A percentile compares a stretch with the other conserved stretches of the same genome.
These are phyloP conservation scores for Actinostola sp. DNA, from an alignment of 92 coral and sea anemone species.

Conservation along the genomic window DNA sequence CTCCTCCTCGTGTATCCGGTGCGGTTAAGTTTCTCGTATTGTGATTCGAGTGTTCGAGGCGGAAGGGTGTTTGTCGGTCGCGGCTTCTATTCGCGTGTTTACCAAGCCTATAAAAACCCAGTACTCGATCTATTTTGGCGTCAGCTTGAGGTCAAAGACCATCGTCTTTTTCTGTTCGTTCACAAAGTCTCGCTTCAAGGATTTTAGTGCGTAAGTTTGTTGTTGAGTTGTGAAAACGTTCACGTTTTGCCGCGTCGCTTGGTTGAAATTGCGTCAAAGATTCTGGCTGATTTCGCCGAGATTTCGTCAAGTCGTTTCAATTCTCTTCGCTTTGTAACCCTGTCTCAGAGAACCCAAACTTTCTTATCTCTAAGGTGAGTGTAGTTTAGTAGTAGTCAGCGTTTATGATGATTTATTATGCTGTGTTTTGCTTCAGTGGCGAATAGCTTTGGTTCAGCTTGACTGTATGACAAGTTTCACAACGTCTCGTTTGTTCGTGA, in stretches of 20 bases:
- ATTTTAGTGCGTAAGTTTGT: background rate
- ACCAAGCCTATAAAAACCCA: background rate
- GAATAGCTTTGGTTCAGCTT: no score
- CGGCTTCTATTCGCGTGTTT: background rate
- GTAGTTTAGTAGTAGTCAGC: no score
- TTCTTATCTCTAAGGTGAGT: no score
- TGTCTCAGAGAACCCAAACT: background rate
- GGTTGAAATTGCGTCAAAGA: no score
- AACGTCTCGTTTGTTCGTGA: no score
- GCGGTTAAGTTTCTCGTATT: slow-evolving; percentile 1
- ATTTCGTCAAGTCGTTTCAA: background rate
- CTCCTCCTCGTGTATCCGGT: slow-evolving; percentile 10
- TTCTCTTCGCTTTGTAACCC: no score
- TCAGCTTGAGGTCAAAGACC: slow-evolving; percentile 9
- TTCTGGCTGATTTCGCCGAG: no score
- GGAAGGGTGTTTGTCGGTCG: slow-evolving; percentile 4
- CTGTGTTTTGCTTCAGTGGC: no score
- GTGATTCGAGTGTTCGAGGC: background rate
- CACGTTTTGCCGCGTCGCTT: background rate
- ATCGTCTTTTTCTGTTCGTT: background rate
- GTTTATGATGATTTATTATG: no score
- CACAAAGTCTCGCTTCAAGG: slow-evolving; percentile 8
- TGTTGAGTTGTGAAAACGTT: slow-evolving; percentile 7
- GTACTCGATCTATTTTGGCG: background rate
- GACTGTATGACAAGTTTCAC: no score